These are phyloP conservation scores for Ceyx margarethae DNA, from an alignment of 2,113 vertebrate species.

Conservation along the genomic window DNA sequence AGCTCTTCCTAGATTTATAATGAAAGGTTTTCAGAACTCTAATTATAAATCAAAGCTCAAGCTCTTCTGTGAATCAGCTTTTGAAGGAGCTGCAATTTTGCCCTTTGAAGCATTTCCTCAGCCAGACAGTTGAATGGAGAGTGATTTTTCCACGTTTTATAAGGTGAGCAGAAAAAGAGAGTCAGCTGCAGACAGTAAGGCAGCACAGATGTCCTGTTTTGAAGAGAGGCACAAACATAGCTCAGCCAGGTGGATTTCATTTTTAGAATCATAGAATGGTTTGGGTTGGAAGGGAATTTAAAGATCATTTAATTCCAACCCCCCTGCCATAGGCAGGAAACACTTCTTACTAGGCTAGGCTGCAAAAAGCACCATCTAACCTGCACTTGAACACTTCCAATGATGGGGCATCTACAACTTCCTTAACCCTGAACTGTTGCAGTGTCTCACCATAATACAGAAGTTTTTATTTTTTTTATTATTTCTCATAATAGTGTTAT, in stretches of 20 bases:
- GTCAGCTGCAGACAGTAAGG: conserved; percentile 10
- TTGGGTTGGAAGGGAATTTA: too few relatives aligned
- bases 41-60: conserved; percentile 60
- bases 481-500: too few relatives aligned
- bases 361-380: too few relatives aligned
- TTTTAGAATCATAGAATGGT: background rate
- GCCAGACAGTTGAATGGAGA: background rate
- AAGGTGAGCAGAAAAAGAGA: conserved; percentile 9
- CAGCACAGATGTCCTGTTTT: background rate
- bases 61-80: conserved; percentile 18
- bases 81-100: conserved; percentile 36
- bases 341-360: too few relatives aligned
- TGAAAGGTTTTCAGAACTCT: conserved; percentile 27
- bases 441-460: too few relatives aligned
- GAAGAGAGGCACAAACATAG: background rate
- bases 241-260: background rate
- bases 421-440: too few relatives aligned
- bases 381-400: too few relatives aligned
- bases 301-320: too few relatives aligned
- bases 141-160: background rate
- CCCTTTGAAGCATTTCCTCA: conserved; percentile 30
- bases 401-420: too few relatives aligned
- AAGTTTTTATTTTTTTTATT: too few relatives aligned
- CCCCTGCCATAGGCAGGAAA: too few relatives aligned
- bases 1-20: conserved; percentile 13